Conservation (phyloP, 2,888 invertebrate species). For the Bugula neritina region DNA sequence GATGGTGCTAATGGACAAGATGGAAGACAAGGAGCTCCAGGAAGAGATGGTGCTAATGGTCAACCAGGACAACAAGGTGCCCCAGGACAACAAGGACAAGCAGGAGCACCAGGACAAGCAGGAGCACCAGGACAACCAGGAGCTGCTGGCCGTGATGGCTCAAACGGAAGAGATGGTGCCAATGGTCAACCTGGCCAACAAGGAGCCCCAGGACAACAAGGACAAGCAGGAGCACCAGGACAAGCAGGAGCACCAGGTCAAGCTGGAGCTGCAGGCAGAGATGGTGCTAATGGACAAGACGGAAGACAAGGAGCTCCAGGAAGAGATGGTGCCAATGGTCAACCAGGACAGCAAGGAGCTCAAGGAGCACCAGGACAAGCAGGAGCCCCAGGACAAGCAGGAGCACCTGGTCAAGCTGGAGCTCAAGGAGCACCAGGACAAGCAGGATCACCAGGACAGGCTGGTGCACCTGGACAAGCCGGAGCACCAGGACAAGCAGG, state of each 20-base stretch:
- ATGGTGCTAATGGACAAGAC: conserved; percentile 10
- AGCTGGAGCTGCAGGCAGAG: neutral
- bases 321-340: neutral
- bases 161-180: neutral
- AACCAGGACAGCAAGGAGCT: conserved; percentile 8
- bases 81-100: neutral
- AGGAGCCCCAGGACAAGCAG: neutral
- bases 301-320: neutral
- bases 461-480: neutral
- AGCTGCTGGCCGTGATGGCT: conserved; percentile 8
- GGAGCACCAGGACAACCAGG: neutral
- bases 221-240: conserved; percentile 9
- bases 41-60: neutral
- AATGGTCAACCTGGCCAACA: conserved; percentile 11
- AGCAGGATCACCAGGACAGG: neutral
- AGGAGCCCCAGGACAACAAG: neutral
- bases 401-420: neutral
- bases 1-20: conserved; percentile 1
- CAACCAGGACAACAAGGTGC: neutral
- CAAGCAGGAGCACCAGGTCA: conserved; percentile 5
- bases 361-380: neutral
- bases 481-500: conserved; percentile 18
- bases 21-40: conserved; percentile 4
- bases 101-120: too few species aligned
- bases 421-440: neutral